Percentiles rank a stretch among this genome's conserved stretches.
Evolutionary conservation across 2,113 vertebrate species (phyloP).

Genomic region (Xiphophorus couchianus): DNA sequence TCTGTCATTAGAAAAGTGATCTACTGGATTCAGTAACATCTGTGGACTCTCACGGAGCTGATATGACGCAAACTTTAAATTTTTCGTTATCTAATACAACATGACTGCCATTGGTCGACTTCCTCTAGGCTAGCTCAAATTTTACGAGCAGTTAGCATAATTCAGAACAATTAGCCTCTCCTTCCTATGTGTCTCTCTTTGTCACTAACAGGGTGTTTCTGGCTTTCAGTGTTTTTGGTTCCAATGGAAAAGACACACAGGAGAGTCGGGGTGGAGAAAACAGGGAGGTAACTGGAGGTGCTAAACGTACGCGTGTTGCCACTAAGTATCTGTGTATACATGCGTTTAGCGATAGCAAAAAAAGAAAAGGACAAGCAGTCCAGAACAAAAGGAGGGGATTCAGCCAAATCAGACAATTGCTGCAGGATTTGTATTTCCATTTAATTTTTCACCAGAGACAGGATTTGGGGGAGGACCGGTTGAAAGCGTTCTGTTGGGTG

Average conservation of each 20-base stretch:
- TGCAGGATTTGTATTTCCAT: conserved; percentile 37
- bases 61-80: no score
- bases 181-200: neutral
- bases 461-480: conserved; percentile 47
- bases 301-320: conserved; percentile 3
- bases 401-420: conserved; percentile 48
- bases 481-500: conserved; percentile 40
- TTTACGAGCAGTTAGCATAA: neutral
- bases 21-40: no score
- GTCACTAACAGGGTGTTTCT: neutral
- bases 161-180: neutral
- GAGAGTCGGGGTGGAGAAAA: neutral
- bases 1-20: no score
- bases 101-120: neutral
- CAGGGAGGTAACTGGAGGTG: conserved; percentile 16
- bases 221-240: neutral
- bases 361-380: neutral
- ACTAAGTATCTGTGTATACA: no score
- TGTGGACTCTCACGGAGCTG: no score
- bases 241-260: neutral
- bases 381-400: conserved; percentile 18
- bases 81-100: neutral
- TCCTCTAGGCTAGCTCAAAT: neutral
- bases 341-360: no score
- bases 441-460: conserved; percentile 49